Conservation (phyloP, 2,797 vertebrate genomes). For the Esox masquinongy region DNA sequence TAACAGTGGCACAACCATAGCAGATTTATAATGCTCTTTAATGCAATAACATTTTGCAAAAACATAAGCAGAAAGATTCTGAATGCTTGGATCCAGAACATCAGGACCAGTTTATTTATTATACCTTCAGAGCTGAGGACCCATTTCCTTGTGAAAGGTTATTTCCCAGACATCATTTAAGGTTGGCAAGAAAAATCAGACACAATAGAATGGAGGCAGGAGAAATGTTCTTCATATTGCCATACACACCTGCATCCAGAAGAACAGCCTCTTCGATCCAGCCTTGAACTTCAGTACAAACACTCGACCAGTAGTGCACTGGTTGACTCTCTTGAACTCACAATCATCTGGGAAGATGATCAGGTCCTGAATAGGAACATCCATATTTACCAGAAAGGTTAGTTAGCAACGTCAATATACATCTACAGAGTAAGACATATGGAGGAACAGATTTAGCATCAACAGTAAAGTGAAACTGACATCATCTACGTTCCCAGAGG, state of each 20-base stretch:
- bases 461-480: constrained; percentile 71
- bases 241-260: constrained; percentile 95
- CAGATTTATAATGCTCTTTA: too few species aligned
- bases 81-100: too few species aligned
- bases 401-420: not conserved
- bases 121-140: too few species aligned
- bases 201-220: not conserved
- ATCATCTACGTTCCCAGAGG: constrained; percentile 90
- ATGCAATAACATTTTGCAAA: too few species aligned
- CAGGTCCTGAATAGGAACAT: constrained; percentile 78
- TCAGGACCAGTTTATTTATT: too few species aligned
- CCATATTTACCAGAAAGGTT: not conserved
- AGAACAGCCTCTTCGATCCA: constrained; percentile 95
- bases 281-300: constrained; percentile 98
- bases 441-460: not conserved
- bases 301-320: constrained; percentile 94
- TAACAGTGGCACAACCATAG: too few species aligned
- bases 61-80: too few species aligned
- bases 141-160: too few species aligned
- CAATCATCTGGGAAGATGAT: constrained; percentile 98
- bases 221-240: not conserved
- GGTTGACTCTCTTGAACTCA: constrained; percentile 93
- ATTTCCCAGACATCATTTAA: too few species aligned
- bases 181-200: too few species aligned
- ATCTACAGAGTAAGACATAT: not conserved